A percentile compares a stretch with the other conserved stretches of the same genome.
Conservation (phyloP, 2,888 invertebrate species). For the Eurois occulta region DNA sequence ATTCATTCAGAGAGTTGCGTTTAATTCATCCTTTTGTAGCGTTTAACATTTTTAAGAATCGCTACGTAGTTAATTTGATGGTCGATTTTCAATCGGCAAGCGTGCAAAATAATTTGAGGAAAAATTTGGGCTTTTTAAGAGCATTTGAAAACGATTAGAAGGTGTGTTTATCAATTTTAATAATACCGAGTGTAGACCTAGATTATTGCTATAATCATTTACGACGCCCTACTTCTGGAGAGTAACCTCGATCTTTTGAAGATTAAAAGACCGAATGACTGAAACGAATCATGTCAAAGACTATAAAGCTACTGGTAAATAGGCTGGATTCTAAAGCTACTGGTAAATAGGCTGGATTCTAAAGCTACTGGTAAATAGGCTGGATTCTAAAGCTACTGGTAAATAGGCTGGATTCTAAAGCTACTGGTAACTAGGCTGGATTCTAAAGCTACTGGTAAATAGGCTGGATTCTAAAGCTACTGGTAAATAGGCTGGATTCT, state of each 20-base stretch:
- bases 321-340: neutral
- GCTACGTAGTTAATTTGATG: constrained; percentile 12
- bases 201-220: constrained; percentile 10
- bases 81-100: constrained; percentile 15
- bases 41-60: constrained; percentile 40
- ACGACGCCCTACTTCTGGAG: constrained; percentile 6
- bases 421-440: neutral
- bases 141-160: constrained; percentile 29
- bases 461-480: too few relatives aligned
- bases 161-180: neutral
- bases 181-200: constrained; percentile 12
- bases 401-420: too few relatives aligned
- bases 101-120: constrained; percentile 37
- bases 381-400: neutral
- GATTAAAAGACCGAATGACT: neutral
- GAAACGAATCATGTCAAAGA: constrained; percentile 2
- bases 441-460: neutral
- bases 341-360: too few relatives aligned
- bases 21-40: constrained; percentile 24
- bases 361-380: neutral
- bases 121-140: neutral
- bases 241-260: neutral
- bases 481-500: too few relatives aligned
- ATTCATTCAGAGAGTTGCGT: constrained; percentile 43
- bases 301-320: neutral